Percentiles rank a stretch among this genome's conserved stretches.
phyloP scores from a whole-genome alignment of 92 coral and sea anemone species.

The Pocillopora grandis region DNA sequence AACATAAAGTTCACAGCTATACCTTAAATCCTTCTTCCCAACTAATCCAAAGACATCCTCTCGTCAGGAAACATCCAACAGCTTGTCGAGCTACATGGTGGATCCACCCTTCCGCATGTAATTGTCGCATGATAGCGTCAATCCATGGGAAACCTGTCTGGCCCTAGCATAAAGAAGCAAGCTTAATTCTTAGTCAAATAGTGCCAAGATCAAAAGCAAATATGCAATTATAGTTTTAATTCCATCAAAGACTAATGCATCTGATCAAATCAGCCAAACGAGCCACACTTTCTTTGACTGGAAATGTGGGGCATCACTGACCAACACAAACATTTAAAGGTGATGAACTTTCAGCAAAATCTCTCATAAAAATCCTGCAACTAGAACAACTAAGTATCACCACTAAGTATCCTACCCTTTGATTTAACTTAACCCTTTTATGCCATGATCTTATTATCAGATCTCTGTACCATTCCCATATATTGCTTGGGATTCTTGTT shows the following conservation, averaged over 20 bases:
- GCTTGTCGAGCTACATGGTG: conserved; percentile 88
- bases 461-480: too few species aligned
- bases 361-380: too few species aligned
- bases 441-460: too few species aligned
- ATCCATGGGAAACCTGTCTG: conserved; percentile 95
- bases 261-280: too few species aligned
- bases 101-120: conserved; percentile 89
- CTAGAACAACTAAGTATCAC: too few species aligned
- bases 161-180: conserved; percentile 50
- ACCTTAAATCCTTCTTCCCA: conserved; percentile 99
- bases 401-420: too few species aligned
- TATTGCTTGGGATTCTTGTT: too few species aligned
- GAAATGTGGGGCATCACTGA: too few species aligned
- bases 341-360: too few species aligned
- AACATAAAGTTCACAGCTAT: background rate
- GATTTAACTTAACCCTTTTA: too few species aligned
- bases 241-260: background rate
- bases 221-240: background rate
- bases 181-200: background rate
- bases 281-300: too few species aligned
- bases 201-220: background rate
- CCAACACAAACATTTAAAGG: too few species aligned
- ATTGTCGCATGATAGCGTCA: conserved; percentile 89
- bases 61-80: conserved; percentile 87
- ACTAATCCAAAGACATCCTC: conserved; percentile 95